Base-by-base conservation (phyloP, 2,113 vertebrate genomes). In the Amazona guildingii region DNA sequence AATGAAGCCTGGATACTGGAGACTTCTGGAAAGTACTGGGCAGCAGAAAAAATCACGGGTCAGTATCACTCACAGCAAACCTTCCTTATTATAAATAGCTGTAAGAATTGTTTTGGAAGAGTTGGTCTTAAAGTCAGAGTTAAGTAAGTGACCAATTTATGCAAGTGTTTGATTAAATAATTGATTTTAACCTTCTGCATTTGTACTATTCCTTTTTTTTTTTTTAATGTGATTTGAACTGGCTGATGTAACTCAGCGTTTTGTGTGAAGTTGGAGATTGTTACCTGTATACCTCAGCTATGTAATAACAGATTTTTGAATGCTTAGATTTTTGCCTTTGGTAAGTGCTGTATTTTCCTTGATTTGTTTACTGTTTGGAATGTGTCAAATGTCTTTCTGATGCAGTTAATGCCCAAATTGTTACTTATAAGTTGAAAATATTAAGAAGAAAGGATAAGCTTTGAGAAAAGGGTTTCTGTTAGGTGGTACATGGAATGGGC, bases 1-100 rank as follows among this genome's bases (percentile, higher is more conserved):
- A 96, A 94, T 11, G 98, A 98, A 97, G 98, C 98, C 83, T 98
- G 98, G 98, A 70, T 98, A 61, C 86, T 98, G 18, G 98, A 98
- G 95, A 98, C 98, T 8, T 80, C 98, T 49, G 98, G 98, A 48
- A 98, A 98, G 87, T 98, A 98, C 64, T 98, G 98, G 98, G 98
- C 98, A 81, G 98, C 98, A 9, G 97, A 98, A 95, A 98, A 95
- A 94, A 94, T 98, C 79, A 98, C 98, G 97, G 98, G 98, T 98
- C 83, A 83, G 98, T 66, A 29, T 41, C 24, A 29, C 31, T 93
- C 15, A 20, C 37, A 76, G 28, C 21, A 96, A 78, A n/a, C 46
- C 11, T 88, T 17, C 35, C 23, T 28, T 23, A 11, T 10, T 69
- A 39, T 54, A 41, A 75, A 25, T 24, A 78, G 12, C 54, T 88